Conservation (phyloP, 2,888 invertebrate species). For the Eupithecia centaureata region DNA sequence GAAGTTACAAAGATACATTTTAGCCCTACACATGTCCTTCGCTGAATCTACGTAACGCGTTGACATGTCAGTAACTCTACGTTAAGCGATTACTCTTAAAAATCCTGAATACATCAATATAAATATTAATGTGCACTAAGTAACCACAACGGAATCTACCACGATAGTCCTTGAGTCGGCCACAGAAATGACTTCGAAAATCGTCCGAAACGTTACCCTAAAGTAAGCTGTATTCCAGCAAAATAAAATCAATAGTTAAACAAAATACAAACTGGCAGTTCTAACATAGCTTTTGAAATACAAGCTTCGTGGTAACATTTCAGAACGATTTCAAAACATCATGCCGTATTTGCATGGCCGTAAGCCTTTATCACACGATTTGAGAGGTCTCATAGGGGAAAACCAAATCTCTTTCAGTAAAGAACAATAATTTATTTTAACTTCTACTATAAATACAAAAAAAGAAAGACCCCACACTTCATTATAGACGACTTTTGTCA, state of each 20-base stretch:
- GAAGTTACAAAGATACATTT: constrained; percentile 27
- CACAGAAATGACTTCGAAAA: constrained; percentile 42
- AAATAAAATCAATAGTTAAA: constrained; percentile 30
- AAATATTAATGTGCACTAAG: constrained; percentile 39
- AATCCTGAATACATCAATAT: constrained; percentile 29
- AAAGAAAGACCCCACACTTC: neutral
- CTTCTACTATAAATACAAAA: neutral
- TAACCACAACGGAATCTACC: constrained; percentile 39
- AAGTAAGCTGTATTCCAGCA: constrained; percentile 19
- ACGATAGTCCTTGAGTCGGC: constrained; percentile 40
- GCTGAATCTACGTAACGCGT: constrained; percentile 24
- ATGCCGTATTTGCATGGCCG: constrained; percentile 51
- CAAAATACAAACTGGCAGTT: constrained; percentile 31
- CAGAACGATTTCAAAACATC: constrained; percentile 52
- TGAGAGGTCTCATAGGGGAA: constrained; percentile 46
- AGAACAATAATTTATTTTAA: neutral
- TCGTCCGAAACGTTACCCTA: constrained; percentile 38
- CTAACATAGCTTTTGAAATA: constrained; percentile 23
- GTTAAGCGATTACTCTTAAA: constrained; percentile 34
- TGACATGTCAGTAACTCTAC: constrained; percentile 21
- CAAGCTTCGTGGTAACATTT: constrained; percentile 38
- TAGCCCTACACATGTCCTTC: constrained; percentile 27
- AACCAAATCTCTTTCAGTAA: neutral
- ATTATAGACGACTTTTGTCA: neutral
- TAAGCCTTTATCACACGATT: constrained; percentile 60